Conservation (phyloP, 2,113 vertebrate species). For the Neolamprologus fasciatus region DNA sequence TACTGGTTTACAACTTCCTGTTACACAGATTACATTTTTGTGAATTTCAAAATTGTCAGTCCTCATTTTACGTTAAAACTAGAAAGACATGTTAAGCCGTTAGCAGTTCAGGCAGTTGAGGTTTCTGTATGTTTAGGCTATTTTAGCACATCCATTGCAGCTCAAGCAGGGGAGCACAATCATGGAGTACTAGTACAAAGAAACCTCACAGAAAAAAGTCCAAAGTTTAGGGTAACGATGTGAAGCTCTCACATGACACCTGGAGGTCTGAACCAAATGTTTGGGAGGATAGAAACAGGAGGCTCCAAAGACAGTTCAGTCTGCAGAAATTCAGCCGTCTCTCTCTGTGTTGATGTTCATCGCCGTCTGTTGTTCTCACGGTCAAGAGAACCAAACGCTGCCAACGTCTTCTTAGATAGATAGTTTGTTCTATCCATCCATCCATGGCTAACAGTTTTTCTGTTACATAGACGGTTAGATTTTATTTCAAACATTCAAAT, state of each 20-base stretch:
- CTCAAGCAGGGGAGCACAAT: not conserved
- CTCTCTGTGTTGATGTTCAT: accelerated
- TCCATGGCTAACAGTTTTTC: not conserved
- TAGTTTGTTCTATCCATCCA: accelerated
- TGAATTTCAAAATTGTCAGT: not conserved
- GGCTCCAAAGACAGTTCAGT: not conserved
- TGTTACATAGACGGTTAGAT: accelerated
- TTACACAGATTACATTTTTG: not conserved
- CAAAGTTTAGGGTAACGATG: not conserved
- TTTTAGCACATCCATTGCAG: not conserved
- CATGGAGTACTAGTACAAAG: not conserved
- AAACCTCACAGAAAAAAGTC: not conserved
- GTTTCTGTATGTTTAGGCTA: accelerated
- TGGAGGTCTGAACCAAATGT: not conserved
- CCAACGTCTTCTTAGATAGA: not conserved
- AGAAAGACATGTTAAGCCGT: accelerated
- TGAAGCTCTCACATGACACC: not conserved
- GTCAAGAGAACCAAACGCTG: not conserved
- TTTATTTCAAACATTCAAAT: accelerated
- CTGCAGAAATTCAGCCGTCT: not conserved
- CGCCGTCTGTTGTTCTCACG: accelerated
- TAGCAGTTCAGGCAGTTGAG: accelerated
- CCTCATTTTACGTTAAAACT: accelerated
- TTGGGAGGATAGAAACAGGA: not conserved
- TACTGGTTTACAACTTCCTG: not conserved